Conservation (phyloP, 2,113 vertebrate genomes). For the Herpetotheres cachinnans region DNA sequence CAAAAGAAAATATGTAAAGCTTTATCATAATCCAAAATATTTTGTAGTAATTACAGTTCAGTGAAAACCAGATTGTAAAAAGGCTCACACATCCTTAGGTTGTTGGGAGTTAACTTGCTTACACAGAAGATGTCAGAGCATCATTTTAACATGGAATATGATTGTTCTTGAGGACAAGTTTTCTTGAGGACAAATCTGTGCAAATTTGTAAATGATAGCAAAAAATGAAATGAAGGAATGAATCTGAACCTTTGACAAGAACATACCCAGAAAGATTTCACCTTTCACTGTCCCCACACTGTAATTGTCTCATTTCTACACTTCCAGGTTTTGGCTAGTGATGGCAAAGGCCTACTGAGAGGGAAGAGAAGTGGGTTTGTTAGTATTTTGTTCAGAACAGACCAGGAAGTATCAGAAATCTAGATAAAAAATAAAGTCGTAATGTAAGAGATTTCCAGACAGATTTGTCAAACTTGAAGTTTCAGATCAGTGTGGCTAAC, state of each 20-base stretch:
- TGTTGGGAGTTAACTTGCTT: not conserved
- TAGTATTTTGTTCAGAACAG: constrained; percentile 8
- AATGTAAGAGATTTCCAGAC: not conserved
- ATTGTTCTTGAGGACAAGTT: not conserved
- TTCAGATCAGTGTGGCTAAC: not conserved
- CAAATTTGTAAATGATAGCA: not conserved
- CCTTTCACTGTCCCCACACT: not conserved
- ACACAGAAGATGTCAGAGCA: not conserved
- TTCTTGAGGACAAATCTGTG: not conserved
- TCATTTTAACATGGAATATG: not conserved
- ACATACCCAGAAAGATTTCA: not conserved
- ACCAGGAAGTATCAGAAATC: constrained; percentile 14
- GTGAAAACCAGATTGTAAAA: not conserved
- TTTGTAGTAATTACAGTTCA: not conserved
- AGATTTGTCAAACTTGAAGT: not conserved
- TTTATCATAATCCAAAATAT: not conserved
- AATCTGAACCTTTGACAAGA: not conserved
- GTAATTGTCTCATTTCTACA: not conserved
- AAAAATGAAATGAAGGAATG: not conserved
- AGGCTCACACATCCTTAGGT: not conserved
- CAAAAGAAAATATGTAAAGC: not conserved
- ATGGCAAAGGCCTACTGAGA: not conserved
- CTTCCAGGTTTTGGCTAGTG: not conserved
- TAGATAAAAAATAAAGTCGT: not conserved
- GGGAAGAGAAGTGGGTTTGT: not conserved